Percentiles rank a stretch among this genome's conserved stretches.
phyloP scores from a whole-genome alignment of 2,797 vertebrate genomes.

The Poeciliopsis infans region DNA sequence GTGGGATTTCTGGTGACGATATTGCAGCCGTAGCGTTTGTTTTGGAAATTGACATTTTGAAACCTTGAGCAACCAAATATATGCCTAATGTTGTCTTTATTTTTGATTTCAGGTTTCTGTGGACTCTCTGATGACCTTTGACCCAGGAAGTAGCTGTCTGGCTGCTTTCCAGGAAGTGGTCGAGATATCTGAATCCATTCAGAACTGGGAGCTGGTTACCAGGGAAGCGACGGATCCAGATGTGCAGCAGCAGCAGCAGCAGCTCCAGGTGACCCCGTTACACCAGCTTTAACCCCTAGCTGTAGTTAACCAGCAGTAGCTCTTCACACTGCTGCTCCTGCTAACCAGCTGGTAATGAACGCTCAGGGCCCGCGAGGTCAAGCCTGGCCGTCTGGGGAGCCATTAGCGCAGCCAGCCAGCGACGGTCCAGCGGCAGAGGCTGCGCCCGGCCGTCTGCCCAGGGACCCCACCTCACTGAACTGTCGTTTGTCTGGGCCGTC shows the following conservation, averaged over 20 bases:
- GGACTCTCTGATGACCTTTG: not conserved
- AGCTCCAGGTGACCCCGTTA: constrained; percentile 13
- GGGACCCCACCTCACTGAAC: constrained; percentile 72
- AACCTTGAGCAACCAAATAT: not conserved
- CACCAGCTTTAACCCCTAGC: constrained; percentile 46
- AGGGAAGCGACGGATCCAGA: not conserved
- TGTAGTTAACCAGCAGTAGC: constrained; percentile 42
- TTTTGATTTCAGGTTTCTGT: not conserved
- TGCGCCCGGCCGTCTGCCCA: constrained; percentile 49
- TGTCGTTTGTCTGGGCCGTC: constrained; percentile 77
- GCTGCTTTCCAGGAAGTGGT: not conserved
- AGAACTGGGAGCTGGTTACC: not conserved
- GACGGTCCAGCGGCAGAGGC: constrained; percentile 54
- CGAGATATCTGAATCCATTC: not conserved
- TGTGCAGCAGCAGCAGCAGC: not conserved
- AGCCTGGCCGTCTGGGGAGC: constrained; percentile 74
- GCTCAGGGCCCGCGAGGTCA: constrained; percentile 73
- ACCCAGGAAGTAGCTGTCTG: not conserved
- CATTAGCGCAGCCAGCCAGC: constrained; percentile 72
- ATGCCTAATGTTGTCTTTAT: not conserved
- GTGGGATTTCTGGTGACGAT: not conserved
- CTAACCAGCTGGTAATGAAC: constrained; percentile 78
- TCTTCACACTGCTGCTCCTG: constrained; percentile 33
- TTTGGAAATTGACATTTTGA: not conserved
- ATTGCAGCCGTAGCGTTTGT: not conserved